Percentiles rank a stretch among this genome's conserved stretches.
These are phyloP conservation scores for Acipenser oxyrinchus DNA, from an alignment of 2,797 vertebrate species.

Conservation along the genomic window DNA sequence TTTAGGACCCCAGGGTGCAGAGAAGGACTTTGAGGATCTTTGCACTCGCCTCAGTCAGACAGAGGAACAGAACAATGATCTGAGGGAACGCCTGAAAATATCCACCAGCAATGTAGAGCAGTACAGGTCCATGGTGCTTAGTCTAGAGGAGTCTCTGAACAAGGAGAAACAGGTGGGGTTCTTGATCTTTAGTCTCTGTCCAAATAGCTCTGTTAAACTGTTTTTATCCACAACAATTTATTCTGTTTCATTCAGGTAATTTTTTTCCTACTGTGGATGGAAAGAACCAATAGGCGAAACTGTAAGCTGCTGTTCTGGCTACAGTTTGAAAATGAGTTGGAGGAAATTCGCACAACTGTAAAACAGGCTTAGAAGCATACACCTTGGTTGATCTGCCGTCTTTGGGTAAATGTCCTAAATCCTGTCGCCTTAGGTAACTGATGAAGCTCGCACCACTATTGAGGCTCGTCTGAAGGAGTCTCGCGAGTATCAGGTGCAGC, in stretches of 20 bases:
- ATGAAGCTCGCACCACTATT: conserved; percentile 75
- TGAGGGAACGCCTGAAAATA: conserved; percentile 71
- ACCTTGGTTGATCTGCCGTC: not conserved
- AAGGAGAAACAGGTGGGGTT: conserved; percentile 82
- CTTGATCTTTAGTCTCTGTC: no score
- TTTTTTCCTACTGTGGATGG: no score
- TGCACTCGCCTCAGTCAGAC: conserved; percentile 65
- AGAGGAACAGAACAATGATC: conserved; percentile 71
- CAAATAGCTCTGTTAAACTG: no score
- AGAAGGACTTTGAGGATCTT: conserved; percentile 73
- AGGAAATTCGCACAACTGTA: no score
- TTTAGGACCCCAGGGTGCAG: conserved; percentile 54
- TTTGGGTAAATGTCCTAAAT: not conserved
- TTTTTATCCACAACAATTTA: no score
- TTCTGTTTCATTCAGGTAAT: no score
- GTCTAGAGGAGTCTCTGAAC: conserved; percentile 85
- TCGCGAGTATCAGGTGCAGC: conserved; percentile 63
- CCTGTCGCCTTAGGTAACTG: conserved; percentile 67
- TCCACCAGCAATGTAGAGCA: conserved; percentile 75
- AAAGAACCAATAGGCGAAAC: no score
- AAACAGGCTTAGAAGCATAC: no score
- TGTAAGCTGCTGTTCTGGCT: no score
- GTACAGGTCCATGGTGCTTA: conserved; percentile 83
- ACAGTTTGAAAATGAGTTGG: no score
- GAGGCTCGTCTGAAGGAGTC: conserved; percentile 76